Conservation (phyloP, 2,888 invertebrate species). For the Trachelus iudaicus region DNA sequence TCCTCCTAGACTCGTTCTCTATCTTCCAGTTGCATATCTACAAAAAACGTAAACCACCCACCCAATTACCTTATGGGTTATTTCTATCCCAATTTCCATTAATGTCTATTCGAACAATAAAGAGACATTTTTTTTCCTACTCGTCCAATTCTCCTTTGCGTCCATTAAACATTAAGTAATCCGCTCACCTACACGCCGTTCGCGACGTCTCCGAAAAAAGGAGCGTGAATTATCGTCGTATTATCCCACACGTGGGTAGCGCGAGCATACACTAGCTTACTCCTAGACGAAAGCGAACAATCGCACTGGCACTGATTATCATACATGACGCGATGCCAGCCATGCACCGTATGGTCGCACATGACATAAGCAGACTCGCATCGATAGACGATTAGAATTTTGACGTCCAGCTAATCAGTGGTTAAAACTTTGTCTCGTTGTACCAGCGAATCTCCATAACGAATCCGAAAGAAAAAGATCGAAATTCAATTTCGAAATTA, state of each 20-base stretch:
- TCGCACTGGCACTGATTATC: conserved; percentile 11
- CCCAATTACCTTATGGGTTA: neutral
- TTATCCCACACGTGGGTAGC: neutral
- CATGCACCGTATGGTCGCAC: neutral
- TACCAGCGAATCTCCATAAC: neutral
- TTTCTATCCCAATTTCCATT: neutral
- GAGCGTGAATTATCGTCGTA: conserved; percentile 1
- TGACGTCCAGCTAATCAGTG: too few species aligned
- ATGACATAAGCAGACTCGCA: neutral
- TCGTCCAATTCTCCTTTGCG: neutral
- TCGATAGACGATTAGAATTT: too few species aligned
- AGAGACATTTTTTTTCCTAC: neutral
- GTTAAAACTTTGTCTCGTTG: neutral
- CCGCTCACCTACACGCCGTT: neutral
- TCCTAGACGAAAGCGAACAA: neutral
- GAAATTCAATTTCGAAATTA: neutral
- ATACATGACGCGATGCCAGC: conserved; percentile 2
- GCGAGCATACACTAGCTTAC: neutral
- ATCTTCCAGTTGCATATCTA: neutral
- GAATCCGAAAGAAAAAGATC: neutral
- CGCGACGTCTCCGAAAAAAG: neutral
- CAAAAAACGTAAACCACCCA: neutral
- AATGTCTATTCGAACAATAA: neutral
- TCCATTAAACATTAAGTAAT: neutral
- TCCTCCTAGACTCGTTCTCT: neutral